Evolutionary conservation across 2,888 invertebrate genomes (phyloP), one percentile per base, ranked within the genome.

Genomic region (Plebejus anna): DNA sequence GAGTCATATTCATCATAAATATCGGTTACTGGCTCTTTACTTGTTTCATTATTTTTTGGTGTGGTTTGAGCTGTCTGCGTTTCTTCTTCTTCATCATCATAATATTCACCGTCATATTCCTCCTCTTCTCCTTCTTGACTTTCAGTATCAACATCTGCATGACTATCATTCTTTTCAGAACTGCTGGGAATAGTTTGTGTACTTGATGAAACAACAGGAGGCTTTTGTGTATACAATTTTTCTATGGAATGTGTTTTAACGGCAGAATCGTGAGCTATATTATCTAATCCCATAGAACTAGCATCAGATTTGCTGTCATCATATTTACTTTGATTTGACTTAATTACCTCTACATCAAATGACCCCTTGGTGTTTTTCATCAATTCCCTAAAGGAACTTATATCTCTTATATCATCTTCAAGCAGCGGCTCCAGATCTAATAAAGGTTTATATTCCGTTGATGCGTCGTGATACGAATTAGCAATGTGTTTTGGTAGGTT

Each of bases 371-470:
- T 89, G 81, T 91, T 92, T 83, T 92, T 94, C 90, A 94, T 90
- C 59, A 94, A 82, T 81, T 94, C 94, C 80, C 92, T 91, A 79
- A 93, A 94, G 51, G 92, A 89, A 81, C 88, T 90, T 72, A 91
- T 84, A 79, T 94, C 94, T 81, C 94, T 94, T 77, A 95, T 94
- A 72, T 95, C 94, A 82, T 95, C 95, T 87, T 95, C 95, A 51
- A 95, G 89, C 77, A 95, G 85, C 9, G 95, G 94, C 83, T 95
- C 95, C 81, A 95, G 88, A 82, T 95, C 95, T 81, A 94, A 85
- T 70, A 94, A 84, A n/a, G 90, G 88, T 82, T 93, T 94, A 79
- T 91, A 92, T 86, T 94, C 94, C 9, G 93, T 94, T 28, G 92
- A 90, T 80, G 90, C 84, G 81, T 85, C 86, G 70, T 85, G 86